Percentiles rank a stretch among this genome's conserved stretches.
phyloP scores from a whole-genome alignment of 1,140 invertebrate genomes.

The Mizuhopecten yessoensis region DNA sequence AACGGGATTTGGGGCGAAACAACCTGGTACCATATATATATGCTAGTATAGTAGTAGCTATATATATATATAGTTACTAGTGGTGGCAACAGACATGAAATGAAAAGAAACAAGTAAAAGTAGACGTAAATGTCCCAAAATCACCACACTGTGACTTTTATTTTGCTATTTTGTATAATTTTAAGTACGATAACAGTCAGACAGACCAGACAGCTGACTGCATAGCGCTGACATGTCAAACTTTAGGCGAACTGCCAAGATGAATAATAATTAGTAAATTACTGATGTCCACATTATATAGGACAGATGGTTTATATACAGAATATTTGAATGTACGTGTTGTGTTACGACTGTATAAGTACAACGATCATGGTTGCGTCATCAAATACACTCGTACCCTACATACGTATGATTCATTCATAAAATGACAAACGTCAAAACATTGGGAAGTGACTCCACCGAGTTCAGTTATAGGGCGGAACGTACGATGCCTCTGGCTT shows the following conservation, averaged over 20 bases:
- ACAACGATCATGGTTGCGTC: background rate
- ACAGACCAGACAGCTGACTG: too few relatives aligned
- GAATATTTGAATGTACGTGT: background rate
- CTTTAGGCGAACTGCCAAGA: constrained; percentile 1
- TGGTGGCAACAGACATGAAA: too few relatives aligned
- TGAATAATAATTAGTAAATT: background rate
- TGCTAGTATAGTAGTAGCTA: too few relatives aligned
- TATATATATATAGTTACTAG: too few relatives aligned
- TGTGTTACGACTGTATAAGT: background rate
- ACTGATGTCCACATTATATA: background rate
- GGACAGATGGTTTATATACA: background rate
- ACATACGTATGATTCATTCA: background rate
- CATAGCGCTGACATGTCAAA: too few relatives aligned
- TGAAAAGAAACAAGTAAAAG: too few relatives aligned
- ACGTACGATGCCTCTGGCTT: background rate
- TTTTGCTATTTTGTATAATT: too few relatives aligned
- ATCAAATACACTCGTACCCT: background rate
- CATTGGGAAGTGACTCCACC: background rate
- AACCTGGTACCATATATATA: too few relatives aligned
- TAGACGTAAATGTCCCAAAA: too few relatives aligned
- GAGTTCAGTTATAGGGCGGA: background rate
- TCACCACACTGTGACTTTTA: too few relatives aligned
- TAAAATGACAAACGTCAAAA: constrained; percentile 11
- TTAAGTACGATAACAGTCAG: too few relatives aligned
- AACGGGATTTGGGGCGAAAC: too few relatives aligned